These are phyloP conservation scores for Haemorhous mexicanus DNA, from an alignment of 2,113 vertebrate species.

Conservation along the genomic window DNA sequence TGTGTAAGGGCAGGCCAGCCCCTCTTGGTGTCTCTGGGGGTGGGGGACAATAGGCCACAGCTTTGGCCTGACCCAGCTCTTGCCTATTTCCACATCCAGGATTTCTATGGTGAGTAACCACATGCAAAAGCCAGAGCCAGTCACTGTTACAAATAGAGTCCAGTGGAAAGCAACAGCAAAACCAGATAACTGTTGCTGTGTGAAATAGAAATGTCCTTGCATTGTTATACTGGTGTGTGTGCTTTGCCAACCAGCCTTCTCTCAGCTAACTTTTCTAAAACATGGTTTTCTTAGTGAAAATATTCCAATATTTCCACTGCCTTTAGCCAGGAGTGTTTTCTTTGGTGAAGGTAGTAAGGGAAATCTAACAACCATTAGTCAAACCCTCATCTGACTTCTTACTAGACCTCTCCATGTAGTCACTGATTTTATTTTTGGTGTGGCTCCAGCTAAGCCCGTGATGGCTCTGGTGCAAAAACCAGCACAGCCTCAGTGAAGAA, in stretches of 20 bases:
- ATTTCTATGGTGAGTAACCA: neutral
- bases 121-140: neutral
- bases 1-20: neutral
- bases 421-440: neutral
- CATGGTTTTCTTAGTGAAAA: neutral
- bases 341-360: neutral
- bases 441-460: neutral
- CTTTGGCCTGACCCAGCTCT: neutral
- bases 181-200: neutral
- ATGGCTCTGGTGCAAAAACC: neutral
- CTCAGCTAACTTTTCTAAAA: neutral
- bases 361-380: neutral
- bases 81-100: rapidly evolving
- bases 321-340: neutral
- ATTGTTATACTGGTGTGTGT: neutral
- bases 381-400: neutral
- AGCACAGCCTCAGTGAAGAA: neutral
- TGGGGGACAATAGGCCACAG: neutral
- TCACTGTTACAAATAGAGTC: neutral
- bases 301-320: neutral
- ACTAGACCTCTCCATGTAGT: neutral
- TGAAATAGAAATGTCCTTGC: neutral
- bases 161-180: neutral
- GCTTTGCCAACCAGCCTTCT: neutral
- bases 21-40: neutral